These are phyloP conservation scores for Nanger granti DNA, from an alignment of 2,113 vertebrate species.

Conservation along the genomic window DNA sequence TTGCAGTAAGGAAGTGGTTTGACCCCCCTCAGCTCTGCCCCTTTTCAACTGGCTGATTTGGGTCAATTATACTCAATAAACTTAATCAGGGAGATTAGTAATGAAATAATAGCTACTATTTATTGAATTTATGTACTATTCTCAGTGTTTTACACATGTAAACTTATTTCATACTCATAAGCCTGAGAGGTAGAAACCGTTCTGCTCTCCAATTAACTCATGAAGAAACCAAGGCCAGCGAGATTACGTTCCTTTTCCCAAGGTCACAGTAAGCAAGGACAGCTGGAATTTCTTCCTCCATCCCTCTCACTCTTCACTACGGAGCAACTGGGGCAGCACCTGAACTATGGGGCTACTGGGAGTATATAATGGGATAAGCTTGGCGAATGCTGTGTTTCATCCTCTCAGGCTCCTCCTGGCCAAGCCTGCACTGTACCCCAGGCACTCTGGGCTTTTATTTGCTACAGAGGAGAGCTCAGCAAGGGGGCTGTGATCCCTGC, in stretches of 20 bases:
- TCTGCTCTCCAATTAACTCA: not conserved
- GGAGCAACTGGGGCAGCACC: not conserved
- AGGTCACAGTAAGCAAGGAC: not conserved
- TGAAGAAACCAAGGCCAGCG: not conserved
- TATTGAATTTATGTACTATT: not conserved
- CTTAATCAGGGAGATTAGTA: not conserved
- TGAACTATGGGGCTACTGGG: too few relatives aligned
- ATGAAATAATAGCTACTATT: not conserved
- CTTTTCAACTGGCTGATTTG: not conserved
- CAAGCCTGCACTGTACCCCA: not conserved
- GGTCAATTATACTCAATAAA: not conserved
- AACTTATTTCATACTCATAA: not conserved
- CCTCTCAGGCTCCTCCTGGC: not conserved
- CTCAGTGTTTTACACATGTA: not conserved
- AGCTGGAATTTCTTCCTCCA: not conserved
- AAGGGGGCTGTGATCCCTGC: not conserved
- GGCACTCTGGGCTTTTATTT: accelerated
- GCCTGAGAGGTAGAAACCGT: not conserved
- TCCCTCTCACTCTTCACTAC: not conserved
- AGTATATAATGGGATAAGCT: not conserved
- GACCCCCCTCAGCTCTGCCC: not conserved
- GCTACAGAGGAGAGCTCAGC: not conserved
- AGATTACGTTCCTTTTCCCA: not conserved
- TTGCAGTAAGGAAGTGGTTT: not conserved
- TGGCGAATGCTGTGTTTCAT: not conserved